A percentile compares a stretch with the other conserved stretches of the same genome.
phyloP scores from a whole-genome alignment of 2,888 invertebrate species.

The Seira sanloemensis region DNA sequence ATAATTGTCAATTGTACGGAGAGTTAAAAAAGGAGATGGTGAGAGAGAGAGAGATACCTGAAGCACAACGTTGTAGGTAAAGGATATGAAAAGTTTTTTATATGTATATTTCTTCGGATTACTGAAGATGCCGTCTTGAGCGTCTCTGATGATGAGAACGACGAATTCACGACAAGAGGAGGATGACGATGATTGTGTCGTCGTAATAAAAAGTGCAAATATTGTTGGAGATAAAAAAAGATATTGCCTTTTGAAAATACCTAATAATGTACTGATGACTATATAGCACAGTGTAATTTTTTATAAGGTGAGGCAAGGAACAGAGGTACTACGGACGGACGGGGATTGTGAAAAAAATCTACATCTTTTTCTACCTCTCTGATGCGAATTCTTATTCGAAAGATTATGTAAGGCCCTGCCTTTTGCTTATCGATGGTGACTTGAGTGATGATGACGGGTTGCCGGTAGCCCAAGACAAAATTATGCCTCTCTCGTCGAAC shows the following conservation, averaged over 20 bases:
- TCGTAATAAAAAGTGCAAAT: not conserved
- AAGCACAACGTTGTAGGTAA: not conserved
- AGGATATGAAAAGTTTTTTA: not conserved
- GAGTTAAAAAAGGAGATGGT: not conserved
- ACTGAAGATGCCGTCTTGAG: not conserved
- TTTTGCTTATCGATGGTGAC: not conserved
- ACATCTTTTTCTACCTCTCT: not conserved
- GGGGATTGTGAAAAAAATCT: not conserved
- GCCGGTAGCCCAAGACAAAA: constrained; percentile 45
- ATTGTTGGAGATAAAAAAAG: not conserved
- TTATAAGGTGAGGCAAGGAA: not conserved
- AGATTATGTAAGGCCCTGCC: not conserved
- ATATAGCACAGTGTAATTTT: not conserved
- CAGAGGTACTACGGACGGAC: no score
- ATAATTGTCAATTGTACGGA: not conserved
- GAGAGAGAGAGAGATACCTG: not conserved
- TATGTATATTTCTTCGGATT: not conserved
- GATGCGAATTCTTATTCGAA: not conserved
- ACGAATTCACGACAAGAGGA: not conserved
- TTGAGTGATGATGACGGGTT: constrained; percentile 60
- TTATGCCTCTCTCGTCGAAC: not conserved
- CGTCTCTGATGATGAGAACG: not conserved
- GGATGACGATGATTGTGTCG: no score
- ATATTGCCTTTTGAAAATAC: not conserved
- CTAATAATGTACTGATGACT: not conserved